phyloP scores from a whole-genome alignment of 2,888 invertebrate genomes.

The Syrista parreyssii region DNA sequence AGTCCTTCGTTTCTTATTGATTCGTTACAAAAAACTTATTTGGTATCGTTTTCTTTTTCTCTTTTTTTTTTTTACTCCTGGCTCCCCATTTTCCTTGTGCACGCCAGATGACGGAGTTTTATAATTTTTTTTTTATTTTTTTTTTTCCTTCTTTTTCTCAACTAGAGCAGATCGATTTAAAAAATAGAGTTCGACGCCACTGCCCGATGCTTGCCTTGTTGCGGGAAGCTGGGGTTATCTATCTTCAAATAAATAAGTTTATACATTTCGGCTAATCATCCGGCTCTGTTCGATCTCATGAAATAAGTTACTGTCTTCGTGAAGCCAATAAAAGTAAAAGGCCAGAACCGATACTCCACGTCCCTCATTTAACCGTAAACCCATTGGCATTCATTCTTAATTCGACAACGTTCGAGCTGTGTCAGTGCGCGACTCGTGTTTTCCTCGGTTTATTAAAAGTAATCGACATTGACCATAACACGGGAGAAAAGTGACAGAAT shows the following conservation, averaged over 20 bases:
- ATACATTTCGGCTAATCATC: constrained; percentile 60
- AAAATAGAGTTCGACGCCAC: constrained; percentile 39
- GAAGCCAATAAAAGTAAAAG: constrained; percentile 49
- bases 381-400: constrained; percentile 32
- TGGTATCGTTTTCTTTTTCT: neutral
- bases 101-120: too few species aligned
- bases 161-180: constrained; percentile 19
- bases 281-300: constrained; percentile 50
- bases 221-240: constrained; percentile 59
- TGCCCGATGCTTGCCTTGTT: constrained; percentile 33
- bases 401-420: constrained; percentile 25
- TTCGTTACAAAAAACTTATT: neutral
- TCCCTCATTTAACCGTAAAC: constrained; percentile 10
- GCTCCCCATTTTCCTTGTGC: too few species aligned
- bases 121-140: too few species aligned
- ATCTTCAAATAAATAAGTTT: constrained; percentile 59
- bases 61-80: too few species aligned
- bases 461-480: neutral
- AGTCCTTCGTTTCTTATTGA: neutral
- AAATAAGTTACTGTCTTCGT: constrained; percentile 57
- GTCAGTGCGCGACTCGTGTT: constrained; percentile 5
- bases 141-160: neutral
- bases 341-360: constrained; percentile 32
- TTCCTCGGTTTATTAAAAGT: neutral
- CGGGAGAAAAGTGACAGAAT: neutral